Conservation (phyloP, 2,113 vertebrate species). For the Okapia johnstoni region DNA sequence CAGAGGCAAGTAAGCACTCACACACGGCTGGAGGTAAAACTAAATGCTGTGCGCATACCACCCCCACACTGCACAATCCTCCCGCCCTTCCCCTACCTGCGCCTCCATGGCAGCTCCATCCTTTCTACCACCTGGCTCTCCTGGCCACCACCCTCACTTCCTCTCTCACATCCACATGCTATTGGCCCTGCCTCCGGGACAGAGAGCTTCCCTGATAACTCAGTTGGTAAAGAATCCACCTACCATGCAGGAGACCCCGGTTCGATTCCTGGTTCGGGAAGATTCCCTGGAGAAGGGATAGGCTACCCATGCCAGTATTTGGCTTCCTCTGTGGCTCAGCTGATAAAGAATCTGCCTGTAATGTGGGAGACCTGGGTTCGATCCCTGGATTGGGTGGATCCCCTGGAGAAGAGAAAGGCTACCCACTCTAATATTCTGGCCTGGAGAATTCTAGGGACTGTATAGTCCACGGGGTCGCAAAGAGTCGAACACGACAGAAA, state of each 20-base stretch:
- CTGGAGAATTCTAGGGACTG: neutral
- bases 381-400: neutral
- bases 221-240: neutral
- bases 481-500: neutral
- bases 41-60: neutral
- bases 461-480: neutral
- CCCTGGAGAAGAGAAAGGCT: neutral
- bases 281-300: neutral
- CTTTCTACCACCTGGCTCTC: neutral
- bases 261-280: neutral
- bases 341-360: neutral
- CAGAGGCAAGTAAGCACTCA: neutral
- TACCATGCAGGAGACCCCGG: neutral
- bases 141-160: neutral
- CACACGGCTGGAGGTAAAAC: neutral
- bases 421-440: neutral
- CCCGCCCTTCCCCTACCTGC: neutral
- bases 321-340: neutral
- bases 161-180: neutral
- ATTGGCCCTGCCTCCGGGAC: neutral
- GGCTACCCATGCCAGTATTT: neutral
- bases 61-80: rapidly evolving
- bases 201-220: neutral
- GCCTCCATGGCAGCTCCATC: neutral
- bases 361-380: neutral